These are phyloP conservation scores for Morpho helenor DNA, from an alignment of 2,888 invertebrate species.

Conservation along the genomic window DNA sequence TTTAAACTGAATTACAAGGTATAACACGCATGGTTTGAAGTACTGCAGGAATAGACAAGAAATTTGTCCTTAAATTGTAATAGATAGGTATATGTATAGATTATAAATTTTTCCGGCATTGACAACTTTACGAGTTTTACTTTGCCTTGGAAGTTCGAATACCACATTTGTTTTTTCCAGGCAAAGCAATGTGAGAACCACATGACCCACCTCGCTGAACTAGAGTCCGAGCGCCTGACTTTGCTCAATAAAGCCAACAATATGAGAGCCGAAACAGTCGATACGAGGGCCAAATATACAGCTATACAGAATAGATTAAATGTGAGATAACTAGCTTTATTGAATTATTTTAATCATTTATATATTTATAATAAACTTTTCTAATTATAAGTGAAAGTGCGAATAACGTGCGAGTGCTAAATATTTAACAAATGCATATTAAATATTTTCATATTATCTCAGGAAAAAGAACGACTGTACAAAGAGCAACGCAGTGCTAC, in stretches of 20 bases:
- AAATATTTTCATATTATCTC: not conserved
- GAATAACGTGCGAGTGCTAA: no score
- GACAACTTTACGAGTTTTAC: not conserved
- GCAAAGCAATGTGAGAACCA: constrained; percentile 56
- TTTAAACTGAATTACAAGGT: no score
- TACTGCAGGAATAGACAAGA: no score
- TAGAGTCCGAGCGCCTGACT: constrained; percentile 52
- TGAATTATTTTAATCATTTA: not conserved
- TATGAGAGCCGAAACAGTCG: constrained; percentile 43
- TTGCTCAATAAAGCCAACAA: constrained; percentile 48
- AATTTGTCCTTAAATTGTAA: no score
- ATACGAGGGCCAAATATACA: constrained; percentile 47
- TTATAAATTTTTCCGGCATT: no score
- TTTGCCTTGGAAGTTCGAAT: not conserved
- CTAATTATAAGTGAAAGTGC: no score
- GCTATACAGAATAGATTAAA: constrained; percentile 44
- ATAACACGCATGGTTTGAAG: no score
- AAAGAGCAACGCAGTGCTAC: constrained; percentile 52
- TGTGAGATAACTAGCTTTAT: constrained; percentile 32
- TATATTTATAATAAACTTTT: not conserved
- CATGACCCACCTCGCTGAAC: constrained; percentile 50
- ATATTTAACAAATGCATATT: no score
- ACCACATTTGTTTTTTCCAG: constrained; percentile 35
- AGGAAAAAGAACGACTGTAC: constrained; percentile 57
- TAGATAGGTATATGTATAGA: no score